A percentile compares a stretch with the other conserved stretches of the same genome.
These are phyloP conservation scores for Microplitis mediator DNA, from an alignment of 1,140 invertebrate species.

Conservation along the genomic window DNA sequence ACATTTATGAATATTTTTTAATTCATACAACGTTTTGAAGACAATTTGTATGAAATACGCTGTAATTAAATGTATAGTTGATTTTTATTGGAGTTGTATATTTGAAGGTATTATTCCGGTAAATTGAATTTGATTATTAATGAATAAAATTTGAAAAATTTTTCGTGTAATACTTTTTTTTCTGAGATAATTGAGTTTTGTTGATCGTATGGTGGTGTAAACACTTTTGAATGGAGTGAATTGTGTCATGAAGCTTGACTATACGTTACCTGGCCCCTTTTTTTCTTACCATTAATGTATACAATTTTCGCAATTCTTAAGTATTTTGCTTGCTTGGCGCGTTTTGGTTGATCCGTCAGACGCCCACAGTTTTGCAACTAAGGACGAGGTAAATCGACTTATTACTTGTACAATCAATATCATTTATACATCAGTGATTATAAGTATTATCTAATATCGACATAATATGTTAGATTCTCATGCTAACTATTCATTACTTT, in stretches of 20 bases:
- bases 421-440: background rate
- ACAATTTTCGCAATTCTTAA: slow-evolving; percentile 52
- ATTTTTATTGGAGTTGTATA: too few relatives aligned
- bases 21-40: too few relatives aligned
- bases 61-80: too few relatives aligned
- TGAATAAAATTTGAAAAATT: too few relatives aligned
- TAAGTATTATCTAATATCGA: background rate
- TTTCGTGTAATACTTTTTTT: too few relatives aligned
- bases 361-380: slow-evolving; percentile 20
- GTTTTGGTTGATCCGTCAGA: slow-evolving; percentile 47
- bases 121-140: too few relatives aligned
- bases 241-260: slow-evolving; percentile 29
- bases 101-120: too few relatives aligned
- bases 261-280: slow-evolving; percentile 40
- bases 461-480: too few relatives aligned
- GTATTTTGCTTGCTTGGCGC: slow-evolving; percentile 53
- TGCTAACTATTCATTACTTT: too few relatives aligned
- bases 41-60: too few relatives aligned
- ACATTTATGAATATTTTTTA: too few relatives aligned
- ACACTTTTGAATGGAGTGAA: slow-evolving; percentile 5
- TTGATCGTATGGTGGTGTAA: background rate
- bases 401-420: background rate
- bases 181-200: background rate
- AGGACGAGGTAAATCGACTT: background rate
- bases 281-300: slow-evolving; percentile 43